These are phyloP conservation scores for Melanaphis sacchari DNA, from an alignment of 1,140 invertebrate species.

Conservation along the genomic window DNA sequence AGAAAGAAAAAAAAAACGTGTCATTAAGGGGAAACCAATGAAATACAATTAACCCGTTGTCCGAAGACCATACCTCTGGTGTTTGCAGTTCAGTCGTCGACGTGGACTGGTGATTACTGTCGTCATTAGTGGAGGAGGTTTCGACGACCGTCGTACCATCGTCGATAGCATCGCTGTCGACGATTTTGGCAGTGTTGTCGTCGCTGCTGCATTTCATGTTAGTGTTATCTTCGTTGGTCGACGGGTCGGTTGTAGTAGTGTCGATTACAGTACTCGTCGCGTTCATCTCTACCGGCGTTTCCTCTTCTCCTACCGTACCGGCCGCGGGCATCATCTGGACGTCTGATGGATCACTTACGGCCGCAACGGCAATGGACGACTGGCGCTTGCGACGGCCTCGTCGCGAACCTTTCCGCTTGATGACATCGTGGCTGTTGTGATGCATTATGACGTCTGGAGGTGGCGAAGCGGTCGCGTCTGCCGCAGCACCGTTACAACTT, in stretches of 20 bases:
- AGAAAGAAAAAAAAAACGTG: neutral
- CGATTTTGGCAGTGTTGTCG: neutral
- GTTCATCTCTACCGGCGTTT: neutral
- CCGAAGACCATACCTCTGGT: neutral
- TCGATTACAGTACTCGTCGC: neutral
- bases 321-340: too few relatives aligned
- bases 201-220: neutral
- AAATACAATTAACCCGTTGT: too few relatives aligned
- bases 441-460: slow-evolving; percentile 37
- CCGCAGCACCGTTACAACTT: neutral
- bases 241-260: too few relatives aligned
- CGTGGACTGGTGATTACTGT: neutral
- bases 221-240: too few relatives aligned
- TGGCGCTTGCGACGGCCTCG: neutral
- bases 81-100: neutral
- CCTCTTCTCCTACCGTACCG: neutral
- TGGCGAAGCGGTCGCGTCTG: neutral
- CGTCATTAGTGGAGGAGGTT: neutral
- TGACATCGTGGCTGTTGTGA: neutral
- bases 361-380: neutral
- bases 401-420: neutral
- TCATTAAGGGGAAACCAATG: neutral
- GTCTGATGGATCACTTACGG: too few relatives aligned
- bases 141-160: neutral
- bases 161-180: neutral